Evolutionary conservation across 35 echinoderm and acorn worm species (phyloP).

Genomic region (Ptychodera flava): DNA sequence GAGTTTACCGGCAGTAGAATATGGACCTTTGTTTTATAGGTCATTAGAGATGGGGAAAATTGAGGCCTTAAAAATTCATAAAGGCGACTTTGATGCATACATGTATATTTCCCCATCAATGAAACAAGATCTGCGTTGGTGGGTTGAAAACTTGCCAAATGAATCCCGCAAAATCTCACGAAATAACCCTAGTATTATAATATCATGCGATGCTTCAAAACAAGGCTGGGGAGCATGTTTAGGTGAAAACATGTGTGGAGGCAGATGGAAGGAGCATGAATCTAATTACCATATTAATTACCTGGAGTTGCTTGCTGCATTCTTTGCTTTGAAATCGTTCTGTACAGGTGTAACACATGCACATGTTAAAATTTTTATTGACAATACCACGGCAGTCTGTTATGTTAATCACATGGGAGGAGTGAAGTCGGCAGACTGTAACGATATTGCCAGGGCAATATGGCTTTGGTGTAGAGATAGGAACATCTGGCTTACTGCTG

Average conservation of each 20-base stretch:
- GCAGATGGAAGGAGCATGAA: conserved; percentile 43
- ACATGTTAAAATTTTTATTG: conserved; percentile 47
- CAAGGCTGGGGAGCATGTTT: no score
- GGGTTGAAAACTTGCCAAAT: no score
- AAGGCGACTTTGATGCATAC: no score
- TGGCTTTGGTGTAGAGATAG: conserved; percentile 46
- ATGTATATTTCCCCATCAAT: no score
- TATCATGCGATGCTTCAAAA: conserved; percentile 33
- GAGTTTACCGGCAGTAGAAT: no score
- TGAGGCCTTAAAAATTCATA: no score
- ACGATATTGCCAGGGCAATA: conserved; percentile 26
- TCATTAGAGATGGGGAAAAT: no score
- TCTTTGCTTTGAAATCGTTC: conserved; percentile 29
- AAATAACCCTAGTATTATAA: no score
- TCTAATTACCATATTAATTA: conserved; percentile 33
- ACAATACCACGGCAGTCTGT: conserved; percentile 57
- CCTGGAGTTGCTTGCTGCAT: conserved; percentile 34
- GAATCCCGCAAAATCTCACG: no score
- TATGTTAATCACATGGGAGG: conserved; percentile 63
- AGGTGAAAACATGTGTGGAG: no score
- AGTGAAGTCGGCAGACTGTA: conserved; percentile 43
- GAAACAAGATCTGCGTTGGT: no score
- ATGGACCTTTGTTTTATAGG: no score
- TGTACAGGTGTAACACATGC: background rate
- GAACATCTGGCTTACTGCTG: conserved; percentile 47